Evolutionary conservation across 2,888 invertebrate species (phyloP), one percentile per base, ranked within the genome.

Genomic region (Molorchus minor): DNA sequence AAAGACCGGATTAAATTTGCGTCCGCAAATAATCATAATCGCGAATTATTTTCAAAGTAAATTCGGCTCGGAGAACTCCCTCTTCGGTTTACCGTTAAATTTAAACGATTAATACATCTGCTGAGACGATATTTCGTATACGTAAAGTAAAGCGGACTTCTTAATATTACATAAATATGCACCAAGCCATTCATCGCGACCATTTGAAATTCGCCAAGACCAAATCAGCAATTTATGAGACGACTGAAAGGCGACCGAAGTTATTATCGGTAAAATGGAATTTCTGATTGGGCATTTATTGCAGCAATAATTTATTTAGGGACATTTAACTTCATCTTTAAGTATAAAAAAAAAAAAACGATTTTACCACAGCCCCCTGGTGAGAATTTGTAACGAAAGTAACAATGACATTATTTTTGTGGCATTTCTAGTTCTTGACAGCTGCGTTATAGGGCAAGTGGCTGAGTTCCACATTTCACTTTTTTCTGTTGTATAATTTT

Each of bases 31-130:
- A 44, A 53, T 36, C 57, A 60, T 62, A 61, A 65, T 60, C 62
- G 58, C 58, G 45, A 65, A 65, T 65, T 65, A 65, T 58, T 62
- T 64, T 58, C 57, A 65, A 64, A 58, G 38, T 4, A 25, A 49
- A 38, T 25, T 49, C 38, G 15, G 38, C 43, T 46, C 52, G 21
- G 45, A n/a, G 36, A 36, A 35, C 45, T 33, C 21, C 45, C 29
- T 46, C 3, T 33, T 12, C n/a, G 55, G 47, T 43, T 55, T 51
- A 38, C 56, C 52, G 61, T 36, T 44, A 56, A 56, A 53, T 56
- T 61, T 56, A 56, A 46, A 59, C 56, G 51, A 53, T 52, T 56
- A 61, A 46, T 53, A 25, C 45, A 17, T 45, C 30, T 25, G 20
- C 21, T 5, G 36, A 35, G 36, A 25, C 15, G 25, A 13, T 19